phyloP scores from a whole-genome alignment of 37 sponge, comb jelly and placozoan species.

The Hexactinellida sp. region DNA sequence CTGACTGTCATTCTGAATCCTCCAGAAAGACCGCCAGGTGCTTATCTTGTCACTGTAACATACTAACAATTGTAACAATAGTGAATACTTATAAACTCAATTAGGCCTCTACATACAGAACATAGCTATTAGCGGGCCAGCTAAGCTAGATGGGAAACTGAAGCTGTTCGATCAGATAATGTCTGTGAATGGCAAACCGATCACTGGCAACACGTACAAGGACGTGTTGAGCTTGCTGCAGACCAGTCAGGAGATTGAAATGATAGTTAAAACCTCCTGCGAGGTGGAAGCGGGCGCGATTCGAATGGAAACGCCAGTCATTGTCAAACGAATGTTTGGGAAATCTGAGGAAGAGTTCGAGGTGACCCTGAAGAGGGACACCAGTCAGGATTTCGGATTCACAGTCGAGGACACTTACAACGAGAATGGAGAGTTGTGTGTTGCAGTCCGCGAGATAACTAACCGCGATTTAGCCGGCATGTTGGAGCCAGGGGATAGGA shows the following conservation, averaged over 20 bases:
- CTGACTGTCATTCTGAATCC: slow-evolving; percentile 15
- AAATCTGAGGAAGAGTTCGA: not conserved
- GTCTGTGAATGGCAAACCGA: slow-evolving; percentile 1
- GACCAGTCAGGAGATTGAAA: slow-evolving; percentile 2
- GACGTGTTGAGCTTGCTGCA: slow-evolving; percentile 1
- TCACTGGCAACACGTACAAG: not conserved
- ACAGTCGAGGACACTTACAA: not conserved
- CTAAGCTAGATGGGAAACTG: not conserved
- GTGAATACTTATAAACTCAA: not conserved
- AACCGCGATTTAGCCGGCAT: not conserved
- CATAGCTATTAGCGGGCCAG: not conserved
- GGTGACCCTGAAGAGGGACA: not conserved
- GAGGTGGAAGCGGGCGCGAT: not conserved
- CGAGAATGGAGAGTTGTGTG: not conserved
- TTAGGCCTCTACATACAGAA: not conserved
- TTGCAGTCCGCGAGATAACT: not conserved
- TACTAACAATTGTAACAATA: not conserved
- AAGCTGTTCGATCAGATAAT: not conserved
- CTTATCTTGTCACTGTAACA: not conserved
- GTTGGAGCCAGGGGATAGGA: not conserved
- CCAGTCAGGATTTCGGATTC: not conserved
- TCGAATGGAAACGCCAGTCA: not conserved
- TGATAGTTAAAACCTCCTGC: not conserved
- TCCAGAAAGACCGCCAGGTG: not conserved
- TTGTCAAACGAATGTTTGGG: not conserved